Conservation (phyloP, 1,140 invertebrate genomes). For the Procambarus clarkii region DNA sequence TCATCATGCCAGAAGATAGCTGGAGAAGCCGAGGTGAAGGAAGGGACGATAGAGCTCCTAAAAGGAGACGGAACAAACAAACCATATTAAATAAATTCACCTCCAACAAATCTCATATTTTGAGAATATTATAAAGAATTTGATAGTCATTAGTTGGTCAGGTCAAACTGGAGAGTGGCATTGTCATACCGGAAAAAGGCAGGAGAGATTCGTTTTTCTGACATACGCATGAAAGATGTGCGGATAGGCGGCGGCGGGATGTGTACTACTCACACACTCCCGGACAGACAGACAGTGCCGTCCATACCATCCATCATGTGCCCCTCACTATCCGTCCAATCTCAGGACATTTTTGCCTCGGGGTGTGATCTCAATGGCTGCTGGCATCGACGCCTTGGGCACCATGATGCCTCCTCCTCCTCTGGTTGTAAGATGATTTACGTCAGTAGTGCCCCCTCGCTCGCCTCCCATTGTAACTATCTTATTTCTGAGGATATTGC, state of each 20-base stretch:
- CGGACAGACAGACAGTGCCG: conserved; percentile 37
- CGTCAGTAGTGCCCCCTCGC: not conserved
- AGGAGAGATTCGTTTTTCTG: not conserved
- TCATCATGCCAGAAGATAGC: too few species aligned
- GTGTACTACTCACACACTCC: conserved; percentile 3
- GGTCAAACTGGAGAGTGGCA: too few species aligned
- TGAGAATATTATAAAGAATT: too few species aligned
- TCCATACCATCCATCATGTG: conserved; percentile 59
- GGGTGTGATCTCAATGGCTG: conserved; percentile 67
- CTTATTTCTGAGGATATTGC: not conserved
- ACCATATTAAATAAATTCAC: too few species aligned
- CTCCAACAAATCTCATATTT: too few species aligned
- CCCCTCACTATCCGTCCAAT: conserved; percentile 66
- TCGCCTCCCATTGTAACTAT: not conserved
- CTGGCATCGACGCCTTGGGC: conserved; percentile 40
- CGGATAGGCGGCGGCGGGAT: not conserved
- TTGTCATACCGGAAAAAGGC: too few species aligned
- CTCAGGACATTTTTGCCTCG: conserved; percentile 58
- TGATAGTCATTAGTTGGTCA: too few species aligned
- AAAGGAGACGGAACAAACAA: too few species aligned
- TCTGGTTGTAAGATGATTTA: conserved; percentile 31
- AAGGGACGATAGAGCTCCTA: too few species aligned
- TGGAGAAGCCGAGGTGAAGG: too few species aligned
- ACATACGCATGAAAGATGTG: not conserved
- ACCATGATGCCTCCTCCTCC: not conserved